Evolutionary conservation across 2,797 vertebrate species (phyloP).

Genomic region (Sebastes jordani): DNA sequence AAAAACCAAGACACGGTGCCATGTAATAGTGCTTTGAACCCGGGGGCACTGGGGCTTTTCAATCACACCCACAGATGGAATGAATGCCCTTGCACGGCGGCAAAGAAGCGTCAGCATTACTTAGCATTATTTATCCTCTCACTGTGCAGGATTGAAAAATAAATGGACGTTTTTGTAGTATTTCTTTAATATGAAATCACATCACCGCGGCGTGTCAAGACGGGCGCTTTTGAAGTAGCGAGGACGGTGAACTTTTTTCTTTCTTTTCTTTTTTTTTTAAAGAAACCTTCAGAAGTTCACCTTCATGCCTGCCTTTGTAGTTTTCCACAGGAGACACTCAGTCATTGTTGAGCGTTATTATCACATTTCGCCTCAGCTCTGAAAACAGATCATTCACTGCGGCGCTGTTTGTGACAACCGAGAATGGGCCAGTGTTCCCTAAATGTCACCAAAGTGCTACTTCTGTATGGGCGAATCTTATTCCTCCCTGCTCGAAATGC

Average conservation of each 20-base stretch:
- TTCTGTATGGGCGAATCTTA: constrained; percentile 3
- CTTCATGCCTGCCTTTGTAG: constrained; percentile 57
- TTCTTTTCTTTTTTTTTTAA: background rate
- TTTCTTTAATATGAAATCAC: constrained; percentile 62
- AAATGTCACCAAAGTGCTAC: constrained; percentile 37
- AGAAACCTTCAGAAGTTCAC: constrained; percentile 53
- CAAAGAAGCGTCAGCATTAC: constrained; percentile 57
- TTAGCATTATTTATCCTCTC: constrained; percentile 70
- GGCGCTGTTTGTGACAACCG: constrained; percentile 19
- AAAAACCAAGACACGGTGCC: constrained; percentile 70
- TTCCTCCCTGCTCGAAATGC: constrained; percentile 11
- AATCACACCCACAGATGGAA: constrained; percentile 72
- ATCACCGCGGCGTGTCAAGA: constrained; percentile 28
- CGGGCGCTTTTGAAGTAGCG: constrained; percentile 37
- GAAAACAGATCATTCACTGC: constrained; percentile 37
- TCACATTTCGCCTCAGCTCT: constrained; percentile 17
- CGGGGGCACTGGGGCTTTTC: constrained; percentile 69
- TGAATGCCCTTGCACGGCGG: constrained; percentile 60
- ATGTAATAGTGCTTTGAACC: constrained; percentile 77
- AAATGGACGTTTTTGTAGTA: constrained; percentile 45
- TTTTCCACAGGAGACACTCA: constrained; percentile 34
- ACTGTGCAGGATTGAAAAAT: constrained; percentile 61
- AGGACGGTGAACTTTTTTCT: constrained; percentile 1
- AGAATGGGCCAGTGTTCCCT: constrained; percentile 20
- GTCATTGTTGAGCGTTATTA: constrained; percentile 38